A percentile compares a stretch with the other conserved stretches of the same genome.
Conservation (phyloP, 1,140 invertebrate species). For the Mamestra configurata region DNA sequence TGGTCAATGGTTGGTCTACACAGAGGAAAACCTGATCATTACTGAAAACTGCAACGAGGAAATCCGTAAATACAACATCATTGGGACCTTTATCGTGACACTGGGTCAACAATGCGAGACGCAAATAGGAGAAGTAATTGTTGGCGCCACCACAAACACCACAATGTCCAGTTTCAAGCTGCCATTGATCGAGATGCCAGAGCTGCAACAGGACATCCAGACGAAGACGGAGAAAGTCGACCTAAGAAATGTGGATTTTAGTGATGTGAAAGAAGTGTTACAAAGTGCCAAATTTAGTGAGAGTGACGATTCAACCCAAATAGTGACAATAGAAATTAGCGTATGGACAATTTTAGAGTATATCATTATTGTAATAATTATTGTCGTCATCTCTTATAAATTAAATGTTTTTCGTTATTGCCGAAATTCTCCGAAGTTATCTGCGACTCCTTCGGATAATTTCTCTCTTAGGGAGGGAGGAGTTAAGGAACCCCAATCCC, state of each 20-base stretch:
- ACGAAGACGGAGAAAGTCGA: neutral
- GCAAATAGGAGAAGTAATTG: neutral
- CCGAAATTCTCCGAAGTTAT: neutral
- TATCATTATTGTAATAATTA: neutral
- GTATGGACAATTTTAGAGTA: neutral
- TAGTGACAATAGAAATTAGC: neutral
- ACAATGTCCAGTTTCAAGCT: neutral
- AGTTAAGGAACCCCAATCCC: too few relatives aligned
- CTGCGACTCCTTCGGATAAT: neutral
- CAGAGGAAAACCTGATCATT: neutral
- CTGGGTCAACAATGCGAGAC: neutral
- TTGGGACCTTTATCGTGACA: neutral
- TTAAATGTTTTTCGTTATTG: neutral
- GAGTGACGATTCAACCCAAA: neutral
- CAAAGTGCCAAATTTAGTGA: constrained; percentile 1
- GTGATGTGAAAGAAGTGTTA: neutral
- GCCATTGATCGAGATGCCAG: neutral
- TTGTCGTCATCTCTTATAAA: neutral
- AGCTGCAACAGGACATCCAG: neutral
- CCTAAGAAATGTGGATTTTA: neutral
- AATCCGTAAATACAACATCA: neutral
- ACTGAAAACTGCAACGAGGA: neutral
- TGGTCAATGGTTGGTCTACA: neutral
- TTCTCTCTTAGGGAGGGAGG: too few relatives aligned
- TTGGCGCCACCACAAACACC: neutral